These are phyloP conservation scores for Thrips palmi DNA, from an alignment of 1,140 invertebrate species.

Conservation along the genomic window DNA sequence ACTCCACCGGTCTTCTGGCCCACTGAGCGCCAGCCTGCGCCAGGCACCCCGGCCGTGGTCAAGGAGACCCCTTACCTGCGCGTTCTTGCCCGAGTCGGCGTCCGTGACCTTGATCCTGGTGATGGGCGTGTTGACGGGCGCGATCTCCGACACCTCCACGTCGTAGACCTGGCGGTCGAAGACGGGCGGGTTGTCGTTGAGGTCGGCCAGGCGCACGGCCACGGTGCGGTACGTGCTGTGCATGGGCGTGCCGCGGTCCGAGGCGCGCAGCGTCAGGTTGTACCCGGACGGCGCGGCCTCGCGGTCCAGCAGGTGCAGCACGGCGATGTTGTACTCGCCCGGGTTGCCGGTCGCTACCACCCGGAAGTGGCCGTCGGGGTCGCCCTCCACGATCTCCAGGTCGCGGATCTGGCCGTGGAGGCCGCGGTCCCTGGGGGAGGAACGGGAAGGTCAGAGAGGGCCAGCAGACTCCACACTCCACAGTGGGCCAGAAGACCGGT, in stretches of 20 bases:
- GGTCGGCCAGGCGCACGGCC: slow-evolving; percentile 55
- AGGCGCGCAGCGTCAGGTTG: slow-evolving; percentile 69
- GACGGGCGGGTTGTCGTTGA: slow-evolving; percentile 70
- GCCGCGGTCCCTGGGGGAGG: slow-evolving; percentile 59
- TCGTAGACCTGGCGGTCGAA: slow-evolving; percentile 80
- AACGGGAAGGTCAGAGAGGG: too few relatives aligned
- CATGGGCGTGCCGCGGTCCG: slow-evolving; percentile 64
- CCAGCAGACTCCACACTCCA: too few relatives aligned
- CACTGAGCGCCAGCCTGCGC: too few relatives aligned
- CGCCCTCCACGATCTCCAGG: slow-evolving; percentile 75
- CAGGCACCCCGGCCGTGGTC: too few relatives aligned
- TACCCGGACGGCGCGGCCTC: slow-evolving; percentile 58
- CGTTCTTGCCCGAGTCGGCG: slow-evolving; percentile 62
- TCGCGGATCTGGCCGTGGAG: slow-evolving; percentile 62
- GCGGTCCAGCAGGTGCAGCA: slow-evolving; percentile 55
- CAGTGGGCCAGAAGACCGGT: too few relatives aligned
- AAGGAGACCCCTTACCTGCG: too few relatives aligned
- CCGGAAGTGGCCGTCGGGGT: slow-evolving; percentile 70
- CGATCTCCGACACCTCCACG: slow-evolving; percentile 69
- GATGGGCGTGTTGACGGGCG: slow-evolving; percentile 72
- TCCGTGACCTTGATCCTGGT: slow-evolving; percentile 73
- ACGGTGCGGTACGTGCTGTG: slow-evolving; percentile 53
- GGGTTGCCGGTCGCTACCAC: slow-evolving; percentile 36
- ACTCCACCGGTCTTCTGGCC: too few relatives aligned
- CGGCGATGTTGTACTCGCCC: slow-evolving; percentile 56